phyloP scores from a whole-genome alignment of 2,888 invertebrate genomes.

The Marasmarcha lunaedactyla region DNA sequence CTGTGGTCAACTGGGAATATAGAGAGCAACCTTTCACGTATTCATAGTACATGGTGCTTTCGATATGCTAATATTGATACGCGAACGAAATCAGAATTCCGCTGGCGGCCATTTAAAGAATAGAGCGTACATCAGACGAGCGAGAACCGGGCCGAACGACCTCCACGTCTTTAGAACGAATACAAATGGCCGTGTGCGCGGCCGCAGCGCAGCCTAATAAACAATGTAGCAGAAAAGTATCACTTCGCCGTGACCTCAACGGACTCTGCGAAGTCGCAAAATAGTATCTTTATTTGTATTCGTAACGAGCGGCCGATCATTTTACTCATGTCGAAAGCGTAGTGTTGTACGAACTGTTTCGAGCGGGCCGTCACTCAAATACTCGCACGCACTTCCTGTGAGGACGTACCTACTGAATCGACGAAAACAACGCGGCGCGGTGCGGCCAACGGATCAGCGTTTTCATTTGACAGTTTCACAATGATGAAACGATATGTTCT shows the following conservation, averaged over 20 bases:
- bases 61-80: slow-evolving; percentile 53
- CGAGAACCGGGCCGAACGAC: slow-evolving; percentile 67
- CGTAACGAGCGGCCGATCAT: neutral
- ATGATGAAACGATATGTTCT: neutral
- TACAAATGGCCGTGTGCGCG: slow-evolving; percentile 39
- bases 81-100: slow-evolving; percentile 42
- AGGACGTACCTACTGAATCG: slow-evolving; percentile 26
- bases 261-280: neutral
- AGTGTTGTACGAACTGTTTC: slow-evolving; percentile 26
- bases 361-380: slow-evolving; percentile 40
- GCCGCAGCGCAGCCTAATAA: slow-evolving; percentile 24
- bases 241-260: neutral
- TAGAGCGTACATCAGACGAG: slow-evolving; percentile 30
- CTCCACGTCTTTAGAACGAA: slow-evolving; percentile 49
- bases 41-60: slow-evolving; percentile 34
- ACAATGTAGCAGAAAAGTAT: slow-evolving; percentile 18
- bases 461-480: slow-evolving; percentile 1
- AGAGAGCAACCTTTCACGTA: slow-evolving; percentile 19
- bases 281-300: neutral
- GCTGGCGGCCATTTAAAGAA: slow-evolving; percentile 35
- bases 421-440: slow-evolving; percentile 26
- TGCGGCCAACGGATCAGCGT: neutral
- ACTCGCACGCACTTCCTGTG: slow-evolving; percentile 57
- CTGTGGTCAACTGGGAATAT: neutral
- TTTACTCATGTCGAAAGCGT: slow-evolving; percentile 14